Conservation (phyloP, 2,888 invertebrate genomes). For the Aphrophora alni region DNA sequence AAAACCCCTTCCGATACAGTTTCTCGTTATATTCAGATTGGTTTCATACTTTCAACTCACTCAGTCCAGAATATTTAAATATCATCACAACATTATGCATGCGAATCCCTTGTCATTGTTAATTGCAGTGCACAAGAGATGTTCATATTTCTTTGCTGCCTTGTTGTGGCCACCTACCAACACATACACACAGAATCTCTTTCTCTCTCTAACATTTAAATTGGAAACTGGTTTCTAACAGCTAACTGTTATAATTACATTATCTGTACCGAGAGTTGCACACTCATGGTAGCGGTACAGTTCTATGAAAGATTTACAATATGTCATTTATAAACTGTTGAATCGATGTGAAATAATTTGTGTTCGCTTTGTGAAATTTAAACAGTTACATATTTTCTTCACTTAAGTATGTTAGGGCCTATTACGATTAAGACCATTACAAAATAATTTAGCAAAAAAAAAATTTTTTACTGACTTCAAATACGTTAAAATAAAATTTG, state of each 20-base stretch:
- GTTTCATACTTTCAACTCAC: neutral
- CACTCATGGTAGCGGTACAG: too few relatives aligned
- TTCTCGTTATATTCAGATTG: neutral
- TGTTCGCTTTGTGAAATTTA: too few relatives aligned
- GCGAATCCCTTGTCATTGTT: neutral
- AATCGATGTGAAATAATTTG: too few relatives aligned
- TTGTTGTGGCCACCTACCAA: neutral
- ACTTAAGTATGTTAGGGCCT: too few relatives aligned
- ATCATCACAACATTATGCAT: neutral
- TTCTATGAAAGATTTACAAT: too few relatives aligned
- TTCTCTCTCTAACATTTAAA: neutral
- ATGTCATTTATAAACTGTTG: too few relatives aligned
- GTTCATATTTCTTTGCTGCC: neutral
- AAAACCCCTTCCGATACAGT: neutral
- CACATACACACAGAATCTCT: neutral
- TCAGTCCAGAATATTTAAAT: neutral
- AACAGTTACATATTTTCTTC: too few relatives aligned
- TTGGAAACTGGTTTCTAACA: neutral
- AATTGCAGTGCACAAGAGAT: neutral
- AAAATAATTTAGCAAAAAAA: too few relatives aligned
- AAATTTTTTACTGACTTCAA: too few relatives aligned
- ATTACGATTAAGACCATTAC: too few relatives aligned
- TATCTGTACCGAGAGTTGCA: neutral
- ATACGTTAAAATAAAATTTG: too few relatives aligned
- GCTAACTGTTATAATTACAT: neutral